Percentiles rank a stretch among this genome's conserved stretches.
Conservation (phyloP, 2,888 invertebrate genomes). For the Ennomos erosarius region DNA sequence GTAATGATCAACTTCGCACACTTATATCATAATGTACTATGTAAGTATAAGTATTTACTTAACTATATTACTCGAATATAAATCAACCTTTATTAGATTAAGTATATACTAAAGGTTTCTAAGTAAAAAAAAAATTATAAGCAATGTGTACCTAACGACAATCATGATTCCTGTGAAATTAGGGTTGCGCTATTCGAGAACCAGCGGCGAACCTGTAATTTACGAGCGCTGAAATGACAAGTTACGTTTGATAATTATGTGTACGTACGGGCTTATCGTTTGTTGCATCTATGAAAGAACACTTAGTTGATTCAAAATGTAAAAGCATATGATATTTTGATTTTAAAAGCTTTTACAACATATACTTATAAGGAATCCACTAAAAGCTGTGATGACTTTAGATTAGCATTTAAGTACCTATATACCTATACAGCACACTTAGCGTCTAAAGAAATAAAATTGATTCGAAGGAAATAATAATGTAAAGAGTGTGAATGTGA, state of each 20-base stretch:
- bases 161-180: constrained; percentile 45
- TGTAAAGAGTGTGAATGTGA: too few relatives aligned
- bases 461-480: too few relatives aligned
- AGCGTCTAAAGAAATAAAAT: too few relatives aligned
- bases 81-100: not conserved
- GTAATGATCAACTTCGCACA: too few relatives aligned
- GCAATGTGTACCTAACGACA: constrained; percentile 26
- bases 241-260: constrained; percentile 68
- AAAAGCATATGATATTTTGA: constrained; percentile 23
- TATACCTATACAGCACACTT: too few relatives aligned
- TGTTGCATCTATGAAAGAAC: constrained; percentile 58
- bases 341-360: constrained; percentile 11
- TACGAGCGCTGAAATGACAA: constrained; percentile 68
- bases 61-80: too few relatives aligned
- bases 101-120: not conserved
- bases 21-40: too few relatives aligned
- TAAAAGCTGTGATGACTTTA: too few relatives aligned
- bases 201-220: constrained; percentile 66
- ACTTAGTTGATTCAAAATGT: constrained; percentile 43
- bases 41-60: too few relatives aligned
- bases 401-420: too few relatives aligned
- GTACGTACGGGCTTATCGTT: constrained; percentile 59
- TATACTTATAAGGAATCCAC: too few relatives aligned
- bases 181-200: constrained; percentile 49
- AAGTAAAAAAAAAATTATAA: constrained; percentile 12